These are phyloP conservation scores for Corydoras maculifer DNA, from an alignment of 2,113 vertebrate species.

Conservation along the genomic window DNA sequence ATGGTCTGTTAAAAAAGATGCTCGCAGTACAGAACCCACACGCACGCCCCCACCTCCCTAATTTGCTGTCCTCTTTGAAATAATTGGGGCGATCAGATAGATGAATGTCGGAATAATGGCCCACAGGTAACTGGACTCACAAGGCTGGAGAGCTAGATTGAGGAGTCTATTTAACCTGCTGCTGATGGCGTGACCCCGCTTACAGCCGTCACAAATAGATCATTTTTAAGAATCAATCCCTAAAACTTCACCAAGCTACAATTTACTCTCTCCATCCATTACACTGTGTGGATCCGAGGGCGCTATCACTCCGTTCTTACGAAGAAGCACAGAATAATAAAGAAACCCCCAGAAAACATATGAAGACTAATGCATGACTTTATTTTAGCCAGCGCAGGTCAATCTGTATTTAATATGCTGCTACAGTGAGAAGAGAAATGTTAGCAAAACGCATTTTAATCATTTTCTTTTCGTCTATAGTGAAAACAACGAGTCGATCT, in stretches of 20 bases:
- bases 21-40: neutral
- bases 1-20: too few species aligned
- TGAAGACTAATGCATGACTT: slow-evolving; percentile 12
- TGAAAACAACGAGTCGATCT: neutral
- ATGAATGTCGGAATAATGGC: slow-evolving; percentile 62
- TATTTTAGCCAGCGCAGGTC: slow-evolving; percentile 10
- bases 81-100: slow-evolving; percentile 51
- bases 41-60: slow-evolving; percentile 9
- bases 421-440: neutral
- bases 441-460: neutral
- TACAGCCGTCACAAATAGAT: slow-evolving; percentile 71
- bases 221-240: slow-evolving; percentile 75
- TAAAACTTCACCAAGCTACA: slow-evolving; percentile 74
- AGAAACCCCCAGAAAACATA: slow-evolving; percentile 9
- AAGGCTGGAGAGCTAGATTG: slow-evolving; percentile 64
- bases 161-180: slow-evolving; percentile 74
- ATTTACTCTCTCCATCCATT: slow-evolving; percentile 60
- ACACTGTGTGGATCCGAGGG: slow-evolving; percentile 48
- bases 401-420: neutral
- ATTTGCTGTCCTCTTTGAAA: slow-evolving; percentile 54
- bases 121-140: slow-evolving; percentile 50
- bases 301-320: slow-evolving; percentile 42
- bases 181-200: slow-evolving; percentile 67
- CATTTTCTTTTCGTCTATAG: neutral
- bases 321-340: slow-evolving; percentile 38